Evolutionary conservation across 2,888 invertebrate species (phyloP), one percentile per base, ranked within the genome.

Genomic region (Lepidocyrtinus sp.): DNA sequence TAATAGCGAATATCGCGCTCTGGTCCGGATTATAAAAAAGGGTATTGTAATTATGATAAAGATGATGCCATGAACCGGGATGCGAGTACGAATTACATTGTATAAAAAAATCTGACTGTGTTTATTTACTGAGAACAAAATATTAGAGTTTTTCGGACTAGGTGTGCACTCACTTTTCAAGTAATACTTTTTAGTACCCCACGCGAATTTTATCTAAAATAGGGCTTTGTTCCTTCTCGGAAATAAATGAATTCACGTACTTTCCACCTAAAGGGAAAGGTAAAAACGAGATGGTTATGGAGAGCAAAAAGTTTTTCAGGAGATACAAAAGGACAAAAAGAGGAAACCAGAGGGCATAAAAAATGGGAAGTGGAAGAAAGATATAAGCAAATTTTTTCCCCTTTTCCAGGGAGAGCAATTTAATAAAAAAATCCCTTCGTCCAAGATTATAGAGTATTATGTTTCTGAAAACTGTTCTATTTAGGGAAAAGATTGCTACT

Each of bases 51-150:
- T 50, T 15, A 50, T 50, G 2, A 50, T 50, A 12, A 50, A 12
- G 50, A 50, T n/a, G n/a, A 50, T 36, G 5, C 36, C 36, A 36
- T 50, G 50, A 12, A 50, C 50, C 50, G 1, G 50, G 50, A 50
- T 50, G 50, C 15, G 50, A 50, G 50, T 7, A 12, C 50, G 15
- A 50, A 50, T 50, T 50, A 50, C 50, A 12, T 7, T 36, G 36
- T 36, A 12, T 50, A 50, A 2, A 1, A 50, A 50, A 50, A 50
- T n/a, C 17, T 50, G n/a, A n/a, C n/a, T n/a, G n/a, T n/a, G n/a
- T n/a, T n/a, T n/a, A n/a, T n/a, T 55, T 55, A 17, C 19, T 55
- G 70, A 64, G 64, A 62, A 70, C 27, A 36, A 62, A 67, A 70
- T n/a, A n/a, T n/a, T n/a, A n/a, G n/a, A n/a, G n/a, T n/a, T n/a